Percentiles rank a stretch among this genome's conserved stretches.
phyloP scores from a whole-genome alignment of 2,888 invertebrate genomes.

The Liodrosophila aerea region DNA sequence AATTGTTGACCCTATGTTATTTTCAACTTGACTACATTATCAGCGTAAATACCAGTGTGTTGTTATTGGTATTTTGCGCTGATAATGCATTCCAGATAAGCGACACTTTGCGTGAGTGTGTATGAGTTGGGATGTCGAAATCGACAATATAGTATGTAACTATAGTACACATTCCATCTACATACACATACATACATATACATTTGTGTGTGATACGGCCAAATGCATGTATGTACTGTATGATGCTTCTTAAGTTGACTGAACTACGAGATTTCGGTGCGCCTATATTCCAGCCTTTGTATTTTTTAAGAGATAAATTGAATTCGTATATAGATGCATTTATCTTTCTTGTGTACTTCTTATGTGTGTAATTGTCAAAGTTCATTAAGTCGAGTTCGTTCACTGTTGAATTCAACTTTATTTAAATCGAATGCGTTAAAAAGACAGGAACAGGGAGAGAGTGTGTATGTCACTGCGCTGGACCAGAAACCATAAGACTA shows the following conservation, averaged over 20 bases:
- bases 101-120: constrained; percentile 16
- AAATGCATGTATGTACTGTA: constrained; percentile 1
- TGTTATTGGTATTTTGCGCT: constrained; percentile 31
- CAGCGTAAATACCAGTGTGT: constrained; percentile 6
- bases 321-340: constrained; percentile 1
- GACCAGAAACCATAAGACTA: neutral
- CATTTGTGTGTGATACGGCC: neutral
- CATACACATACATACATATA: constrained; percentile 6
- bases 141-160: constrained; percentile 15
- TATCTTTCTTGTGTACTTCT: constrained; percentile 5
- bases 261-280: constrained; percentile 26
- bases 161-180: neutral
- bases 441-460: neutral
- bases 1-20: constrained; percentile 25
- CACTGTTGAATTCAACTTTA: constrained; percentile 18
- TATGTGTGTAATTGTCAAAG: constrained; percentile 16
- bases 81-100: constrained; percentile 62
- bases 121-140: constrained; percentile 14
- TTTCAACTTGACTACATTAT: constrained; percentile 24
- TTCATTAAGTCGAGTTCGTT: constrained; percentile 48
- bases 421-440: too few species aligned
- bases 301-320: constrained; percentile 36
- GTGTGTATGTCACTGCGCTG: too few species aligned
- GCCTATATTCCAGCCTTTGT: constrained; percentile 21
- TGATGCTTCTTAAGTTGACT: constrained; percentile 35